A percentile compares a stretch with the other conserved stretches of the same genome.
Conservation (phyloP, 2,797 vertebrate genomes). For the Lepidocolaptes lacrymiger region DNA sequence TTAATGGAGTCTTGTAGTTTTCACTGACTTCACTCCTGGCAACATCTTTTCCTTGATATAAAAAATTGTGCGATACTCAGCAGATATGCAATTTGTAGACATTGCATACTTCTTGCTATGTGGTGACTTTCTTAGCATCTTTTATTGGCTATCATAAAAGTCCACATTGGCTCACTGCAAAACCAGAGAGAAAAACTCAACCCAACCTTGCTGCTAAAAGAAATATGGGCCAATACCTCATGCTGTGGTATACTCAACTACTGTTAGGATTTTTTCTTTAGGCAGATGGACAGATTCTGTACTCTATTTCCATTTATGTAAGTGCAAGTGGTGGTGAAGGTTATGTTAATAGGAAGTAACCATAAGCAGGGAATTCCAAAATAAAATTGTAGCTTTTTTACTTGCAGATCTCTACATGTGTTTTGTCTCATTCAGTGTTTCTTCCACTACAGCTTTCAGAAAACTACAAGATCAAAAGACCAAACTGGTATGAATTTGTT, state of each 20-base stretch:
- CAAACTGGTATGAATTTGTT: neutral
- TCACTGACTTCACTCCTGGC: neutral
- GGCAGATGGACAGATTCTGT: neutral
- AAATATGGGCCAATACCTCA: neutral
- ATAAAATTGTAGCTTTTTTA: neutral
- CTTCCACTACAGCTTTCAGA: neutral
- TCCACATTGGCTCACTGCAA: neutral
- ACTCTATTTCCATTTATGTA: neutral
- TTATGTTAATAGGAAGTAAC: neutral
- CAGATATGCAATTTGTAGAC: neutral
- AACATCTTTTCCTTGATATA: neutral
- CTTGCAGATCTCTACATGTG: neutral
- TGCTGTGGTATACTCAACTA: neutral
- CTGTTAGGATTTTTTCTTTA: neutral
- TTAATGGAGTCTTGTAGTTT: neutral
- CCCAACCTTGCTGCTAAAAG: fast-evolving
- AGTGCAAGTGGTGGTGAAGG: neutral
- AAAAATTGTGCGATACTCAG: neutral
- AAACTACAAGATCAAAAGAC: neutral
- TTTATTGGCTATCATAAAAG: neutral
- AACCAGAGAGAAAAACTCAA: neutral
- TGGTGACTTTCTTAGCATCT: neutral
- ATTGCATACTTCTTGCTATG: neutral
- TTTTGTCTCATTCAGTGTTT: neutral
- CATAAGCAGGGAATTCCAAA: neutral